Evolutionary conservation across 2,113 vertebrate species (phyloP), one percentile per base, ranked within the genome.

Genomic region (Nothoprocta perdicaria): DNA sequence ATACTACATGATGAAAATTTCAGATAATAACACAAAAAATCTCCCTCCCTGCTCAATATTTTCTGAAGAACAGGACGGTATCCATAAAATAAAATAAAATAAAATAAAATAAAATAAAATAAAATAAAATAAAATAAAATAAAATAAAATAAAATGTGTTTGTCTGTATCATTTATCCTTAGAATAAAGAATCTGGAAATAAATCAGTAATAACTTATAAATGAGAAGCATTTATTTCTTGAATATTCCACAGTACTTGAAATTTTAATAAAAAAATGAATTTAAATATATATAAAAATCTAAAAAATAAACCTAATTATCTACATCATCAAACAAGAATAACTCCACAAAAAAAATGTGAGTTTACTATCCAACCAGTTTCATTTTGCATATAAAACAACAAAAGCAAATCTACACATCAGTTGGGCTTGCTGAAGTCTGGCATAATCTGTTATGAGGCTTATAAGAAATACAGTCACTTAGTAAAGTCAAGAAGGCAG

Each of bases 11-110:
- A 14, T 4, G 2, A 10, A 63, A 27, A 55, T 66, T 86, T 50
- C 38, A 57, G 6, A 63, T 19, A 68, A 52, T 15, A 5, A 3
- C 55, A 41, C 5, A 78, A 78, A 77, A 24, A 52, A 8, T 41
- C 6, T 17, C n/a, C 6, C 24, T 58, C 48, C 4, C 1, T 7
- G 1, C 10, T 3, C 2, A 12, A 4, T 24, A 15, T 79, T 79
- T 86, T 84, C 38, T 67, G 1, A 81, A 41, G 12, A 83, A 58
- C 1, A 1, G 0, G 38, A 24, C 2, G 24, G 3, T 18, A 2
- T 45, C 78, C 17, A 46, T 46, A 46, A 46, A 46, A 46, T 46
- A 46, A 46, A 46, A 46, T 46, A 46, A 46, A 46, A 46, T 46
- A 46, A 46, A 46, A 46, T 46, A 46, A 46, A 46, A 46, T 46